Base-by-base conservation (phyloP, 2,888 invertebrate genomes). In the Heliconius aoede region DNA sequence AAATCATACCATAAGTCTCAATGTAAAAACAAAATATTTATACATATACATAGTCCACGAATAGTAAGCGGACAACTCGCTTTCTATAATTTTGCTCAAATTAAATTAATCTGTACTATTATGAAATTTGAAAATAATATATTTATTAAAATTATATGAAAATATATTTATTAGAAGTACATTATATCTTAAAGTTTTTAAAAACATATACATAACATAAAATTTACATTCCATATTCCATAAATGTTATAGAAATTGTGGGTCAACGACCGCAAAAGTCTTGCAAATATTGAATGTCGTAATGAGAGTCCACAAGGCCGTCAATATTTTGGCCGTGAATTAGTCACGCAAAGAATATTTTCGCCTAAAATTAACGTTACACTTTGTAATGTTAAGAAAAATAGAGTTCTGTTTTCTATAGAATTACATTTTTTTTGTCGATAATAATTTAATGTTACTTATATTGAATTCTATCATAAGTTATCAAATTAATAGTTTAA, bases 301-400 rank as follows among this genome's bases (percentile, higher is more conserved):
- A 90, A 90, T 84, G 79, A 80, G 77, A 83, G 83, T 80, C 82
- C 82, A 84, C 90, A 90, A 91, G 91, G 91, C 89, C 90, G 86
- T 80, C 76, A 77, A 79, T 82, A 81, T 84, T 83, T 83, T 83
- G 79, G 78, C 78, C 76, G 71, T 55, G 71, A 78, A 80, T 79
- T 80, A 76, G 61, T 78, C 78, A 79, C 76, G 78, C 64, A 73
- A 80, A 76, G 68, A 67, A 69, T 67, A 58, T 46, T n/a, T n/a
- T 32, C 24, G 30, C 15, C 7, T 74, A 51, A n/a, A 73, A 65
- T 73, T 65, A 11, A 36, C 11, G 11, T 60, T 72, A 36, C 32
- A 32, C 11, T 24, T 64, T 36, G 32, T 13, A 64, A 32, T 62
- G 21, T 62, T 18, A 4, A 62, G 62, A 62, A 32, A 32, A 32